Base-by-base conservation (phyloP, 1,140 invertebrate species). In the Heliconius hermathena region DNA sequence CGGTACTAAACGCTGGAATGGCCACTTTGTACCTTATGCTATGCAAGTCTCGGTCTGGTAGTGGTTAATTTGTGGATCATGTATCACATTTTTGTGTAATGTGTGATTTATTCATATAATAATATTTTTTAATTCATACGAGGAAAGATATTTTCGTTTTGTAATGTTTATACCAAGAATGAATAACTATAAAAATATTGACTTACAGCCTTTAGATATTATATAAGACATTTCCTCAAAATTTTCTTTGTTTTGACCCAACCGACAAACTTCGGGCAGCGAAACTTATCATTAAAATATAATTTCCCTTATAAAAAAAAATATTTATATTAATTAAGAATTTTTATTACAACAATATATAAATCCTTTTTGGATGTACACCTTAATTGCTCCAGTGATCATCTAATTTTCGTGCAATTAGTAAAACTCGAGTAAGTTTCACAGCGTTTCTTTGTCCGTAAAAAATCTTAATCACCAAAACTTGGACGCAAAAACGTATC, bases 321-420 rank as follows among this genome's bases (percentile, higher is more conserved):
- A 70, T 9, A 52, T 33, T n/a, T 22, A 1, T 60, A n/a, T 38
- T 52, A 26, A 73, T 36, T 22, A 60, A 73, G 73, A 54, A 49
- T 60, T 38, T 18, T 76, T 60, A 75, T 80, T 77, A 80, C 74
- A 73, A 77, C 77, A 60, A 77, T 74, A 81, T 77, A 77, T 26
- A 76, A 79, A 75, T 73, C 38, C 52, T 26, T 41, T 76, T 74
- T 76, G 29, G 78, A 79, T 72, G 70, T 76, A 74, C 71, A 81
- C 46, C 71, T 46, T 79, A 79, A 83, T 83, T 81, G 80, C 83
- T 84, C 81, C 81, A 88, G 85, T 87, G 85, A 88, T 81, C 85
- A 84, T 84, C 88, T 90, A 90, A 91, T 90, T 90, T 89, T 89
- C 81, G 74, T 85, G 88, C 85, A 91, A 91, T 91, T 89, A 90